phyloP scores from a whole-genome alignment of 2,113 vertebrate genomes.

The Ciconia maguari region DNA sequence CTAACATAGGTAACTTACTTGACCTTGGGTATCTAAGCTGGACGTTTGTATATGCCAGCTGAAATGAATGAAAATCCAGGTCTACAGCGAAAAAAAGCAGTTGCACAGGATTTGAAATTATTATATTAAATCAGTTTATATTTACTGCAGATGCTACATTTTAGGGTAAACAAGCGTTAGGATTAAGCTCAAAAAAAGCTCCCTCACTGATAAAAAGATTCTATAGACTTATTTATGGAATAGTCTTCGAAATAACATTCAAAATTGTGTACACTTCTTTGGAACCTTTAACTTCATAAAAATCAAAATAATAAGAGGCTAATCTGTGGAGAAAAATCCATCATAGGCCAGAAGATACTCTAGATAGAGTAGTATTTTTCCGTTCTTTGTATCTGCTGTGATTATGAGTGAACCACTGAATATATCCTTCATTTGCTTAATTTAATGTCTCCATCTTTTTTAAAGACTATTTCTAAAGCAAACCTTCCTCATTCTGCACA shows the following conservation, averaged over 20 bases:
- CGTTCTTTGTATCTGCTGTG: neutral
- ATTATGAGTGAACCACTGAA: neutral
- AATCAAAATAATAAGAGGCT: neutral
- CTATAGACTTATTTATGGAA: neutral
- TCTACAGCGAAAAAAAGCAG: neutral
- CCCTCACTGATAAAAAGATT: neutral
- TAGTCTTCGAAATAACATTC: neutral
- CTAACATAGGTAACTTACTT: neutral
- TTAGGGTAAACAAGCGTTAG: neutral
- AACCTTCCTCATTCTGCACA: neutral
- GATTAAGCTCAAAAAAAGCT: neutral
- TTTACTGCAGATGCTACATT: neutral
- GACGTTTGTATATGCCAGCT: neutral
- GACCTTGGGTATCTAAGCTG: neutral
- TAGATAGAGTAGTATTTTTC: neutral
- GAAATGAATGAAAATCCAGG: neutral
- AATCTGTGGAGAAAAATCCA: neutral
- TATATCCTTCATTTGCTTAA: neutral
- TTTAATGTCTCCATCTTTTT: neutral
- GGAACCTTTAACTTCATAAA: neutral
- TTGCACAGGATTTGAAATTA: neutral
- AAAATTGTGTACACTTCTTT: neutral
- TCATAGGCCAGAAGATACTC: neutral
- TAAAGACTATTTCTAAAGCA: neutral
- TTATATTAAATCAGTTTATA: neutral